These are phyloP conservation scores for Pocota personata DNA, from an alignment of 2,888 invertebrate genomes.

Conservation along the genomic window DNA sequence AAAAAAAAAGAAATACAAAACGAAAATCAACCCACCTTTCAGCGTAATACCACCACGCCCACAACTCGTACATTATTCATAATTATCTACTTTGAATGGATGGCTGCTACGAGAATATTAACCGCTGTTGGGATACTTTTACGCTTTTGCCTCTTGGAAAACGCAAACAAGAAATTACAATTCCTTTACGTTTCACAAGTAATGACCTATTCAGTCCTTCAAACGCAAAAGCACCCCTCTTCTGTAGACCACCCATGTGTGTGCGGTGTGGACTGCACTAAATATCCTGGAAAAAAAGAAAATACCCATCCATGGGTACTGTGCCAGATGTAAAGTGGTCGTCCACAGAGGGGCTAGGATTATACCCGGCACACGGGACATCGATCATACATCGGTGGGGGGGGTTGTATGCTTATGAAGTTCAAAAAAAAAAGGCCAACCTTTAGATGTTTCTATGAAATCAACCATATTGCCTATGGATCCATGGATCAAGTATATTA, in stretches of 20 bases:
- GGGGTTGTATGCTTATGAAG: neutral
- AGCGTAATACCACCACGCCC: neutral
- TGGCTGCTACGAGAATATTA: neutral
- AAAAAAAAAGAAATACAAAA: neutral
- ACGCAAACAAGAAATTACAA: slow-evolving; percentile 27
- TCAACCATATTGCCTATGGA: slow-evolving; percentile 30
- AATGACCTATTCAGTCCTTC: slow-evolving; percentile 29
- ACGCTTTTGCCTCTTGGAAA: neutral
- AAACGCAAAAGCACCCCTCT: neutral
- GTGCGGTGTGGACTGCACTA: neutral
- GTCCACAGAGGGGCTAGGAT: neutral
- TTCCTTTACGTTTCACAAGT: slow-evolving; percentile 19
- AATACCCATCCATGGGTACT: neutral
- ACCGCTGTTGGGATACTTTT: slow-evolving; percentile 10
- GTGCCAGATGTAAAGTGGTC: neutral
- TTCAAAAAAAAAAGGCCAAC: neutral
- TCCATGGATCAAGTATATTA: slow-evolving; percentile 23
- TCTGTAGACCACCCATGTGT: neutral
- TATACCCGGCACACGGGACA: slow-evolving; percentile 9
- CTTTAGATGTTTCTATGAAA: slow-evolving; percentile 17
- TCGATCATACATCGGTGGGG: slow-evolving; percentile 32
- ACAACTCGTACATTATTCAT: slow-evolving; percentile 41
- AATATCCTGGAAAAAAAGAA: neutral
- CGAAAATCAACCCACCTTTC: neutral
- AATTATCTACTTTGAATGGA: slow-evolving; percentile 25